Evolutionary conservation across 2,888 invertebrate genomes (phyloP), one percentile per base, ranked within the genome.

Genomic region (Itoplectis maculator): DNA sequence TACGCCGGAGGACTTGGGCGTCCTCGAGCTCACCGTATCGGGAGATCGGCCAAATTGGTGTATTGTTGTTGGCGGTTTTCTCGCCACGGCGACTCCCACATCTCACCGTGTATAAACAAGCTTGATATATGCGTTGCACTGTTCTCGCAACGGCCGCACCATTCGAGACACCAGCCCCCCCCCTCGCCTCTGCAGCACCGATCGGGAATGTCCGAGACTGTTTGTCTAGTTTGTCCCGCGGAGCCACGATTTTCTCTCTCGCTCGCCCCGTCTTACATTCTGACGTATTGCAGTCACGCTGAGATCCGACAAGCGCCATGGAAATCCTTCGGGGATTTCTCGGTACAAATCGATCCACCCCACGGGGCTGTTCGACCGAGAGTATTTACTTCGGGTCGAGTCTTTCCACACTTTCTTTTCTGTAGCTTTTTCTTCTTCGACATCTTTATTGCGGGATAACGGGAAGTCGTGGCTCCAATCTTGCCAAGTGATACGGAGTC

Each of bases 21-120:
- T 35, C 18, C n/a, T 61, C 47, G 72, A 49, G 45, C 49, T 68
- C 81, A 78, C 6, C 79, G 80, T 87, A 89, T 89, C 89, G 83
- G 84, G 42, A 74, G 78, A 79, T 81, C 63, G 83, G 81, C 84
- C 88, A 89, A 88, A 89, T 90, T 90, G 88, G 88, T 83, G 87
- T 85, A 89, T 90, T 90, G 89, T 89, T 88, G 86, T 84, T 77
- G 84, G 79, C 68, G 63, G 35, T 18, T 40, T 29, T 74, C 63
- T 75, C 70, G 42, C 49, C 37, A 49, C 66, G 56, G 63, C 56
- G 79, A 81, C 79, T 81, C 79, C 75, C 79, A 49, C 68, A 49
- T 79, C 74, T 81, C 54, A 47, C 59, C 69, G 80, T 66, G 83
- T 84, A 87, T 84, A 89, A 89, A 87, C 85, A 87, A 82, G 84